Conservation (phyloP, 2,113 vertebrate species). For the Menura novaehollandiae region DNA sequence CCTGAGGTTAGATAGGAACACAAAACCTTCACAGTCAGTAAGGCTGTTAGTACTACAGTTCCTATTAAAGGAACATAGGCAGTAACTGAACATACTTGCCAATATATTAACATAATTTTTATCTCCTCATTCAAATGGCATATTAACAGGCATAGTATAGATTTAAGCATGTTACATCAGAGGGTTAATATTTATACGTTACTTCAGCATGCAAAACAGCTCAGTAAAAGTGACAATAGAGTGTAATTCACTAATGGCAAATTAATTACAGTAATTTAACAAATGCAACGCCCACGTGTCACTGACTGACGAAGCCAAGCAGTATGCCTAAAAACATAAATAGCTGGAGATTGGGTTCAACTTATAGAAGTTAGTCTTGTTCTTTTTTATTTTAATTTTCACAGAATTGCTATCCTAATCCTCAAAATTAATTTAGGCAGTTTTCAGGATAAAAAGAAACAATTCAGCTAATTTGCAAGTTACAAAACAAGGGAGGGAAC, state of each 20-base stretch:
- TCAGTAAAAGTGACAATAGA: conserved; percentile 30
- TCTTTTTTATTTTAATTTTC: neutral
- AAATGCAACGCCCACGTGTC: neutral
- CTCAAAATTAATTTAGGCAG: neutral
- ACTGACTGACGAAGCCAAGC: conserved; percentile 7
- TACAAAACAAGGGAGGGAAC: conserved; percentile 43
- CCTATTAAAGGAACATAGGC: neutral
- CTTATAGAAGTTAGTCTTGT: neutral
- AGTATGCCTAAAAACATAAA: conserved; percentile 15
- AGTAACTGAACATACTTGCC: neutral
- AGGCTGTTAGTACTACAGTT: neutral
- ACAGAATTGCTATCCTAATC: neutral
- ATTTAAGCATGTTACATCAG: neutral
- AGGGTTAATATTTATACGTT: neutral
- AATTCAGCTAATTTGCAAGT: neutral
- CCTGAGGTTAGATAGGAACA: neutral
- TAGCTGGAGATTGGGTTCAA: neutral
- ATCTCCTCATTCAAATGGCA: neutral
- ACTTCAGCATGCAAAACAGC: neutral
- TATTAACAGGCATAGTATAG: neutral
- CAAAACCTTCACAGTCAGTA: neutral
- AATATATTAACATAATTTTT: neutral
- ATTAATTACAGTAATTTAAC: conserved; percentile 33
- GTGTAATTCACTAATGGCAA: conserved; percentile 18
- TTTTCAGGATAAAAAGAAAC: conserved; percentile 6